Evolutionary conservation across 2,888 invertebrate species (phyloP), one percentile per base, ranked within the genome.

Genomic region (Platycnemis pennipes): DNA sequence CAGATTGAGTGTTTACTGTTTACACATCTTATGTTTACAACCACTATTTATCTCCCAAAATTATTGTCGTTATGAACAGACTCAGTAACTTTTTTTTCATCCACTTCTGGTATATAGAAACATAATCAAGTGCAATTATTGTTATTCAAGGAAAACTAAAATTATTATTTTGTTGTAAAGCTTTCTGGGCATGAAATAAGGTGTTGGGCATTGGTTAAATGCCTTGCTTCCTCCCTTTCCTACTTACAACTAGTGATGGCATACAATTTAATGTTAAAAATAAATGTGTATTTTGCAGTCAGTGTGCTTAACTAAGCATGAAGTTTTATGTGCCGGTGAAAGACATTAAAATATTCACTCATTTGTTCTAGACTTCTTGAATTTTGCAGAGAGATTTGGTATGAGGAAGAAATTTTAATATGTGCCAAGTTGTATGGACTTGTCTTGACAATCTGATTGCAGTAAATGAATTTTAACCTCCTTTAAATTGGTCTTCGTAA

Each of bases 211-310:
- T 63, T 63, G 91, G 63, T 91, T 37, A 26, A 63, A 63, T 91
- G 56, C 91, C 63, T 91, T 63, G 91, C 91, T 91, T 91, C 91
- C 91, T 91, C 91, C 63, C 91, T 53, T 53, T 89, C 77, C 91
- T 91, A 56, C 44, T 91, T 91, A 63, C 63, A 69, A 63, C 63
- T 91, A 91, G 91, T 91, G 63, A 63, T n/a, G 26, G 37, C n/a
- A 63, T 63, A 56, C 63, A 63, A 91, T 63, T 44, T 91, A 44
- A 63, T 91, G 63, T 63, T 91, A 44, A 44, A 63, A 91, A 44
- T 53, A 91, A 91, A 91, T 91, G 91, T 91, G 91, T 91, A 91
- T 91, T 91, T 91, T 91, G 91, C 56, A 91, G 63, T 91, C 56
- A 91, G 63, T 91, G 91, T 63, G 91, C 91, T 91, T 91, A 69